Evolutionary conservation across 2,797 vertebrate genomes (phyloP).

Genomic region (Vireo griseus): DNA sequence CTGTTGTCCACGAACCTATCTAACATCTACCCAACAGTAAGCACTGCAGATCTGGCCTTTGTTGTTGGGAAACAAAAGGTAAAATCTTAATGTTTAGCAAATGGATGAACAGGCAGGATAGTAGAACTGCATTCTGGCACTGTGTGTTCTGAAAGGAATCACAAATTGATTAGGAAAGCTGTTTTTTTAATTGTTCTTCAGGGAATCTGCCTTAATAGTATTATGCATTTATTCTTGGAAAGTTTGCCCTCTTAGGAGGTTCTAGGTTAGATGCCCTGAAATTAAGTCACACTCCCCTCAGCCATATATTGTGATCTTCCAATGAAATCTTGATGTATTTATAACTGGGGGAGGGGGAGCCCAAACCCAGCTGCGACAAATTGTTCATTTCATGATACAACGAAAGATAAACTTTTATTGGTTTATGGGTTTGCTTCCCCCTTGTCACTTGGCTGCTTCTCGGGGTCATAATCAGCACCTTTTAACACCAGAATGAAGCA

Average conservation of each 20-base stretch:
- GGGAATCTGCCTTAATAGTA: neutral
- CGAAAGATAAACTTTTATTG: neutral
- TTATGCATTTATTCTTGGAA: neutral
- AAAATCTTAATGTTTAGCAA: neutral
- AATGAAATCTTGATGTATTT: neutral
- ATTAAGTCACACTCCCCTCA: neutral
- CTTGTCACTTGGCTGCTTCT: constrained; percentile 40
- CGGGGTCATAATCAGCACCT: constrained; percentile 10
- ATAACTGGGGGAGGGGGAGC: neutral
- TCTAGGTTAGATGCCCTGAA: neutral
- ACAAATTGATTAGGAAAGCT: neutral
- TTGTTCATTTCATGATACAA: neutral
- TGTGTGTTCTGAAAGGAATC: neutral
- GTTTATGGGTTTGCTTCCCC: neutral
- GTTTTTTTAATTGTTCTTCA: neutral
- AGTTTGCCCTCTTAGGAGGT: neutral
- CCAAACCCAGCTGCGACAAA: neutral
- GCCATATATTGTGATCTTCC: neutral
- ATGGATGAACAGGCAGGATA: neutral
- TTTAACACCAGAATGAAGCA: constrained; percentile 47
- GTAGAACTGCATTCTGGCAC: neutral
- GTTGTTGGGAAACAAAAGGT: neutral
- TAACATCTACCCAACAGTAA: neutral
- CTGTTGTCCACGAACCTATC: neutral
- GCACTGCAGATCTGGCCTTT: neutral